Conservation (phyloP, 2,797 vertebrate species). For the Cirrhinus mrigala region DNA sequence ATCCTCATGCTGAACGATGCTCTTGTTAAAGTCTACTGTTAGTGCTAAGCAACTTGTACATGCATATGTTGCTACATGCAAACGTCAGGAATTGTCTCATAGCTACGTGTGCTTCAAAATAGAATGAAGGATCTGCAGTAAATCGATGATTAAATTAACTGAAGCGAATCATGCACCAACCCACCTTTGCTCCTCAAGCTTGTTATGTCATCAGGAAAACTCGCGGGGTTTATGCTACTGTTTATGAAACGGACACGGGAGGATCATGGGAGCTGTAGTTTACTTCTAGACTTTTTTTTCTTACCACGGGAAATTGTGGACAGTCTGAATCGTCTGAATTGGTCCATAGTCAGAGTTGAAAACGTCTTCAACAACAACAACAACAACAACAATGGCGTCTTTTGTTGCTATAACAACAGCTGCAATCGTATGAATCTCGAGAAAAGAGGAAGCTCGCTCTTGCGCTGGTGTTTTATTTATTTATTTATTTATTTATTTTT, state of each 20-base stretch:
- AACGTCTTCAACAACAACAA: too few species aligned
- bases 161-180: background rate
- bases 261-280: constrained; percentile 60
- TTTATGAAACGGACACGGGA: constrained; percentile 14
- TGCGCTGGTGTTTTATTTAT: too few species aligned
- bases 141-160: background rate
- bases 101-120: too few species aligned
- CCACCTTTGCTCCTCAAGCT: background rate
- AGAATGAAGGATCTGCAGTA: background rate
- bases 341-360: too few species aligned
- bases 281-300: background rate
- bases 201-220: background rate
- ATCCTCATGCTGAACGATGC: background rate
- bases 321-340: too few species aligned
- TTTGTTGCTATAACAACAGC: too few species aligned
- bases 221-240: background rate
- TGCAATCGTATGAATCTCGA: too few species aligned
- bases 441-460: too few species aligned
- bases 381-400: too few species aligned
- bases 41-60: background rate
- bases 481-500: too few species aligned
- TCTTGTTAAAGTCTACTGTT: background rate
- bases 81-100: background rate
- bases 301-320: background rate
- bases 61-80: background rate